Conservation (phyloP, 2,113 vertebrate genomes). For the Lota lota region DNA sequence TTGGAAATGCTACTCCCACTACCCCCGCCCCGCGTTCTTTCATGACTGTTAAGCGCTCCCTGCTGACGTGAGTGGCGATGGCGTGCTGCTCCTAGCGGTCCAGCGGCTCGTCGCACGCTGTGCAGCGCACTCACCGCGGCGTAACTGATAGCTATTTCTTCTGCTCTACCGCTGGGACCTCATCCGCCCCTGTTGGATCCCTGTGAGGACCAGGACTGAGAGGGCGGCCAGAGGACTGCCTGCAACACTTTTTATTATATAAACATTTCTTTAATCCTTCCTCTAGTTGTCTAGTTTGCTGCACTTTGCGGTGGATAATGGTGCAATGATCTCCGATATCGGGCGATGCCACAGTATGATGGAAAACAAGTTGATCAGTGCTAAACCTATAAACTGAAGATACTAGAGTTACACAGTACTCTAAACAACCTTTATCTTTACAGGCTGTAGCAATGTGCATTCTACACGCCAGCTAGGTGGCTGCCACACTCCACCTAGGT, state of each 20-base stretch:
- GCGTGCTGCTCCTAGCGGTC: neutral
- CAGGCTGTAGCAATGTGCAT: too few species aligned
- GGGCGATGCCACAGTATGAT: neutral
- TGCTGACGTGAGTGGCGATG: conserved; percentile 1
- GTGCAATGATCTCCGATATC: neutral
- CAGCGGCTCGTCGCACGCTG: neutral
- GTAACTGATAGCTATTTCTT: conserved; percentile 21
- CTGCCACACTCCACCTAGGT: too few species aligned
- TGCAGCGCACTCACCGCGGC: conserved; percentile 7
- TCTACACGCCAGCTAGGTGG: too few species aligned
- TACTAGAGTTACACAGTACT: too few species aligned
- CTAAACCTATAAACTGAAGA: too few species aligned
- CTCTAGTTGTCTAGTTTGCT: too few species aligned
- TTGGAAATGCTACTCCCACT: neutral
- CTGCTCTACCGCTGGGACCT: neutral
- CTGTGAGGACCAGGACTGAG: neutral
- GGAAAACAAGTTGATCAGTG: neutral
- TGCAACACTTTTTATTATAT: neutral
- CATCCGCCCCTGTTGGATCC: neutral
- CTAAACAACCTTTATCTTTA: too few species aligned
- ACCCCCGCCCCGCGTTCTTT: neutral
- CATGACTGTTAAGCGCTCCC: neutral
- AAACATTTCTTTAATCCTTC: neutral
- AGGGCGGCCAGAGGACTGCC: conserved; percentile 24
- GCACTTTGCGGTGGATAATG: neutral